These are phyloP conservation scores for Rana temporaria DNA, from an alignment of 2,113 vertebrate genomes.

Conservation along the genomic window DNA sequence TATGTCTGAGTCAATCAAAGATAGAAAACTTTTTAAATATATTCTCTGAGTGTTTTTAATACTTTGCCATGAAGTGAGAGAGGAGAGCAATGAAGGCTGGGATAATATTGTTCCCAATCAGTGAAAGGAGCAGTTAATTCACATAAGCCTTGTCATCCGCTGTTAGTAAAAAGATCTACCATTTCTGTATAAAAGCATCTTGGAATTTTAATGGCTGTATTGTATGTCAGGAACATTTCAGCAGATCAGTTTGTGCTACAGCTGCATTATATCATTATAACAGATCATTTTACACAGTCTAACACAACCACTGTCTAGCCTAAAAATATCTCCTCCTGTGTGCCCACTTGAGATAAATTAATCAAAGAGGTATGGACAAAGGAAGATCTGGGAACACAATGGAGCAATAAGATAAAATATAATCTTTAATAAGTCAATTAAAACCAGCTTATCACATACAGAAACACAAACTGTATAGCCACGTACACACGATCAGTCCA, in stretches of 20 bases:
- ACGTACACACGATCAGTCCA: no score
- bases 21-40: conserved; percentile 30
- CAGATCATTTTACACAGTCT: neutral
- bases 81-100: conserved; percentile 1
- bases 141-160: neutral
- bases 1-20: conserved; percentile 28
- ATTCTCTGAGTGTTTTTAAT: neutral
- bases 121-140: conserved; percentile 11
- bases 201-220: conserved; percentile 21
- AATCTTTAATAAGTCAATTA: no score
- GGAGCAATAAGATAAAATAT: no score
- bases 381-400: no score
- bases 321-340: no score
- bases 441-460: no score
- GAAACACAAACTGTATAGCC: no score
- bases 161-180: conserved; percentile 18
- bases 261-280: neutral
- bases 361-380: no score
- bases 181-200: neutral
- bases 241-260: neutral
- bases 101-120: neutral
- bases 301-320: no score
- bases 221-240: neutral
- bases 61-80: neutral
- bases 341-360: no score